These are phyloP conservation scores for Trematomus loennbergii DNA, from an alignment of 2,113 vertebrate genomes.

Conservation along the genomic window DNA sequence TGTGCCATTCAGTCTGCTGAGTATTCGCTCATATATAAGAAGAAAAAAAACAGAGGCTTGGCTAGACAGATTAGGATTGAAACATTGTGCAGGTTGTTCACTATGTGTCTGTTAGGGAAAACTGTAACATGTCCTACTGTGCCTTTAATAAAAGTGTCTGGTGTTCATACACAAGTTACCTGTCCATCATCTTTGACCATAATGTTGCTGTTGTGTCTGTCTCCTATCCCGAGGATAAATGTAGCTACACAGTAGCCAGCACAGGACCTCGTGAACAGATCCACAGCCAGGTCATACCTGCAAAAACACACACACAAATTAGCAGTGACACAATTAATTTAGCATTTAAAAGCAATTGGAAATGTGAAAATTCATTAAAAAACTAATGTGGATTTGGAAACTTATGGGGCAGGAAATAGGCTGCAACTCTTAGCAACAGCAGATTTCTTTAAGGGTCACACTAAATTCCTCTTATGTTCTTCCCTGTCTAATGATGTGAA, in stretches of 20 bases:
- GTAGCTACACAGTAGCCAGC: slow-evolving; percentile 98
- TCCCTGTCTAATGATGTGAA: neutral
- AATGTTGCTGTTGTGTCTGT: slow-evolving; percentile 99
- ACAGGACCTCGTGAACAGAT: slow-evolving; percentile 96
- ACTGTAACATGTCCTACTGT: neutral
- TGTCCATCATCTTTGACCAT: slow-evolving; percentile 99
- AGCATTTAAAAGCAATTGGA: too few species aligned
- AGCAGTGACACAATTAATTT: neutral
- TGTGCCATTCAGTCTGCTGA: neutral
- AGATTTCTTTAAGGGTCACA: neutral
- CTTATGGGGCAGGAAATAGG: too few species aligned
- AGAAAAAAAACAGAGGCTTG: neutral
- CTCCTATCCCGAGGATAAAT: slow-evolving; percentile 97
- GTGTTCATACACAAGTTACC: slow-evolving; percentile 76
- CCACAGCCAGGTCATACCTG: slow-evolving; percentile 97
- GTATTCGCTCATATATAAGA: neutral
- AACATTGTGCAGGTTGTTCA: neutral
- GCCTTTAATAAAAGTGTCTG: neutral
- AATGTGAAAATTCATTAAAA: too few species aligned
- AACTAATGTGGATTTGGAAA: too few species aligned
- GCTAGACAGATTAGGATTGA: neutral
- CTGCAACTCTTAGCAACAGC: neutral
- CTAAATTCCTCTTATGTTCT: neutral
- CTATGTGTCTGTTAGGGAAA: neutral
- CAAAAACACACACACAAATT: slow-evolving; percentile 16